Conservation (phyloP, 1,140 invertebrate genomes). For the Lamellibrachia luymesi region DNA sequence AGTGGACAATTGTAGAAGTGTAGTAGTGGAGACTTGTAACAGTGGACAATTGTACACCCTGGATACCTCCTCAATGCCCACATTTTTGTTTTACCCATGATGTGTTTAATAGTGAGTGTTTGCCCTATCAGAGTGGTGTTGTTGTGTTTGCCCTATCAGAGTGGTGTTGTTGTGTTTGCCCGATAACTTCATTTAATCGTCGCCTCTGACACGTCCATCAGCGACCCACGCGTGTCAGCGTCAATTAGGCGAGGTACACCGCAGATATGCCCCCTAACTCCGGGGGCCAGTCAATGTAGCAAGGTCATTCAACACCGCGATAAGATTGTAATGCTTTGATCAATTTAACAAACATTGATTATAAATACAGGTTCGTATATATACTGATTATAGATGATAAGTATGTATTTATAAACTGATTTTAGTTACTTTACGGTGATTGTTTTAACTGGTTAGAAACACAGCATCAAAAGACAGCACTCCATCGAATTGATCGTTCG, state of each 20-base stretch:
- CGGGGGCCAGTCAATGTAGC: neutral
- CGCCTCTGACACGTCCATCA: neutral
- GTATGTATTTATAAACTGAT: neutral
- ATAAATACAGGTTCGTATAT: neutral
- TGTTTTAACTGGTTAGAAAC: neutral
- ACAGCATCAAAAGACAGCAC: neutral
- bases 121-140: no score
- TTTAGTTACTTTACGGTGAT: neutral
- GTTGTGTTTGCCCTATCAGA: no score
- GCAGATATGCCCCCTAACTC: neutral
- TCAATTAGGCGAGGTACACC: neutral
- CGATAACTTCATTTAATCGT: neutral
- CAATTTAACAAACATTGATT: neutral
- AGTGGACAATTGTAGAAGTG: no score
- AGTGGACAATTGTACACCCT: no score
- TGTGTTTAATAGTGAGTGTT: no score
- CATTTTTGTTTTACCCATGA: no score
- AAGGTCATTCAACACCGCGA: neutral
- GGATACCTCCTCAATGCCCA: no score
- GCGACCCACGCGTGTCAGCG: neutral
- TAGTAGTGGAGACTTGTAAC: no score
- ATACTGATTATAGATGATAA: neutral
- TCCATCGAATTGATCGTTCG: no score
- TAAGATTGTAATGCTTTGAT: neutral
- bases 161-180: neutral